phyloP scores from a whole-genome alignment of 2,888 invertebrate species.

The Nymphalis urticae region DNA sequence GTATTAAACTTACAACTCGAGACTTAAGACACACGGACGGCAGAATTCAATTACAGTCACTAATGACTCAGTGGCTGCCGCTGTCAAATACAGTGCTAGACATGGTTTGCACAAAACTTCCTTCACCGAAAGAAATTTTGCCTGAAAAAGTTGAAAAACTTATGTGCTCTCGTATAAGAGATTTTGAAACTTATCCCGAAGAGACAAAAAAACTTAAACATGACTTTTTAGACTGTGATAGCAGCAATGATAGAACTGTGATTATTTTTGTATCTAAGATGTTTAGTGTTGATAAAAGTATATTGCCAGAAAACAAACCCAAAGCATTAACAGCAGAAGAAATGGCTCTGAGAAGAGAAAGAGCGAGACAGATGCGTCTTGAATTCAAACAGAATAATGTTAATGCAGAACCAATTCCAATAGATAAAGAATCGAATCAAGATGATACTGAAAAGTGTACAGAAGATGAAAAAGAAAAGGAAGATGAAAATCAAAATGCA shows the following conservation, averaged over 20 bases:
- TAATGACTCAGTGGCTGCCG: constrained; percentile 95
- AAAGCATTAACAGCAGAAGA: constrained; percentile 89
- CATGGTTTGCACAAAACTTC: constrained; percentile 90
- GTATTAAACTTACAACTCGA: constrained; percentile 86
- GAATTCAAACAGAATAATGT: constrained; percentile 71
- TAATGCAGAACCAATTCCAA: constrained; percentile 45
- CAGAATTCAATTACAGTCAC: constrained; percentile 88
- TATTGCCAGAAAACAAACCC: constrained; percentile 89
- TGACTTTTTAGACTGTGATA: constrained; percentile 86
- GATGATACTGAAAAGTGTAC: constrained; percentile 54
- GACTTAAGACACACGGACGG: constrained; percentile 91
- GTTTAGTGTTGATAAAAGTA: constrained; percentile 89
- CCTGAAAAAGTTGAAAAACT: constrained; percentile 91
- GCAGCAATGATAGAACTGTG: constrained; percentile 83
- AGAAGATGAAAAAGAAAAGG: constrained; percentile 66
- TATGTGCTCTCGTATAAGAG: constrained; percentile 86
- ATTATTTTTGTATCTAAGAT: constrained; percentile 94
- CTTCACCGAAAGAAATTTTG: constrained; percentile 88
- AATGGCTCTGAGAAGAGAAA: constrained; percentile 84
- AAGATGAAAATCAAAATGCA: constrained; percentile 81
- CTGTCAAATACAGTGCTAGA: constrained; percentile 90
- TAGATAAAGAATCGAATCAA: constrained; percentile 44
- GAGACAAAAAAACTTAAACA: constrained; percentile 87
- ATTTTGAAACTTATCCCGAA: constrained; percentile 84
- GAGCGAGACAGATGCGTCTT: constrained; percentile 84